A percentile compares a stretch with the other conserved stretches of the same genome.
These are phyloP conservation scores for Hyla sarda DNA, from an alignment of 2,113 vertebrate species.

Conservation along the genomic window DNA sequence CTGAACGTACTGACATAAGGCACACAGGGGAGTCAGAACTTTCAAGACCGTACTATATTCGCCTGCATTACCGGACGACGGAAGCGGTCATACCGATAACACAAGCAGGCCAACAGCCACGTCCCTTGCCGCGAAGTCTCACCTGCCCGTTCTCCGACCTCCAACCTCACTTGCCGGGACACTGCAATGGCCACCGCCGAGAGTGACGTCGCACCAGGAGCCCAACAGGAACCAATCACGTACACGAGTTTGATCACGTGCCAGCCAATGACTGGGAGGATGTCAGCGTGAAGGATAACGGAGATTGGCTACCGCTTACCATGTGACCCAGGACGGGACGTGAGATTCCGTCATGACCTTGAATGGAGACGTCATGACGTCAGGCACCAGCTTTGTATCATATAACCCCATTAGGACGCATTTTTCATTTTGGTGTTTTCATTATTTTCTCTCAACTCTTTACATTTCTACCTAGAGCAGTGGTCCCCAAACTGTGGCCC, in stretches of 20 bases:
- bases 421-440: too few species aligned
- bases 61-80: not conserved
- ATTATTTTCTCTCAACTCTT: too few species aligned
- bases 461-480: too few species aligned
- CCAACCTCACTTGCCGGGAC: conserved; percentile 35
- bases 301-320: not conserved
- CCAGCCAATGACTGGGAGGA: not conserved
- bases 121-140: not conserved
- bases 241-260: not conserved
- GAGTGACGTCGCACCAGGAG: not conserved
- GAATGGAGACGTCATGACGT: conserved; percentile 13
- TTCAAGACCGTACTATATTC: too few species aligned
- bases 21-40: too few species aligned
- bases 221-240: not conserved
- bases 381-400: not conserved
- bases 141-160: conserved; percentile 23
- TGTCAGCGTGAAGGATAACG: not conserved
- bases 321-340: not conserved
- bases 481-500: too few species aligned
- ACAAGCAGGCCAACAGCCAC: too few species aligned
- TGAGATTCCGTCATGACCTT: conserved; percentile 23
- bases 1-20: too few species aligned
- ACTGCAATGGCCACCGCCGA: conserved; percentile 44
- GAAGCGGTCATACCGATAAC: too few species aligned
- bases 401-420: too few species aligned